Evolutionary conservation across 2,113 vertebrate genomes (phyloP).

Genomic region (Talpa occidentalis): DNA sequence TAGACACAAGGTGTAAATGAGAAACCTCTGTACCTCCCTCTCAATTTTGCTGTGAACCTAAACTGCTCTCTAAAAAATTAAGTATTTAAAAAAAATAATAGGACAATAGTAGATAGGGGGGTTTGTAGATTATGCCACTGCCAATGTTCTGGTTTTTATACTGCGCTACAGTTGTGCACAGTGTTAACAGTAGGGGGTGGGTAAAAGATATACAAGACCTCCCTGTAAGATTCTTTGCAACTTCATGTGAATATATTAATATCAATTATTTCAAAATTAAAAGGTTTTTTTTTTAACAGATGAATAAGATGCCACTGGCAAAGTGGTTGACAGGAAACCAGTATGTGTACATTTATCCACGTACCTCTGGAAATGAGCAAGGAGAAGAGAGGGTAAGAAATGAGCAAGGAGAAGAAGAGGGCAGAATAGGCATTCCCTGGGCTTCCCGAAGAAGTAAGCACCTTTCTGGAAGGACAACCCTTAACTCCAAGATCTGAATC

Average conservation of each 20-base stretch:
- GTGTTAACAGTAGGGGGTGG: not conserved
- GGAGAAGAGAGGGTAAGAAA: not conserved
- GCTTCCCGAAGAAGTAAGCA: not conserved
- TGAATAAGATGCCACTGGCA: not conserved
- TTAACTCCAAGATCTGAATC: not conserved
- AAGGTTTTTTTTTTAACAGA: slow-evolving; percentile 24
- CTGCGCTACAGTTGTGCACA: not conserved
- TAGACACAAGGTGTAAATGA: not conserved
- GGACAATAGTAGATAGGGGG: not conserved
- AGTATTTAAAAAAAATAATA: not conserved
- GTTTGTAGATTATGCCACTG: not conserved
- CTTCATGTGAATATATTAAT: slow-evolving; percentile 9
- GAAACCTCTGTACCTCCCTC: not conserved
- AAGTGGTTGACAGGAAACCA: not conserved
- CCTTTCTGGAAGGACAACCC: not conserved
- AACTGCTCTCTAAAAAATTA: slow-evolving; percentile 1
- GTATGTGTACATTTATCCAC: not conserved
- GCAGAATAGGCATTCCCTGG: not conserved
- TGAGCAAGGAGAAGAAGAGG: not conserved
- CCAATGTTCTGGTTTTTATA: not conserved
- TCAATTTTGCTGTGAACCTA: not conserved
- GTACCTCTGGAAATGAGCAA: slow-evolving; percentile 1
- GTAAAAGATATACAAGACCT: not conserved
- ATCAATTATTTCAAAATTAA: slow-evolving; percentile 15
- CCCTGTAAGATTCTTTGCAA: not conserved